Conservation (phyloP, 2,797 vertebrate genomes). For the Macrochelys suwanniensis region DNA sequence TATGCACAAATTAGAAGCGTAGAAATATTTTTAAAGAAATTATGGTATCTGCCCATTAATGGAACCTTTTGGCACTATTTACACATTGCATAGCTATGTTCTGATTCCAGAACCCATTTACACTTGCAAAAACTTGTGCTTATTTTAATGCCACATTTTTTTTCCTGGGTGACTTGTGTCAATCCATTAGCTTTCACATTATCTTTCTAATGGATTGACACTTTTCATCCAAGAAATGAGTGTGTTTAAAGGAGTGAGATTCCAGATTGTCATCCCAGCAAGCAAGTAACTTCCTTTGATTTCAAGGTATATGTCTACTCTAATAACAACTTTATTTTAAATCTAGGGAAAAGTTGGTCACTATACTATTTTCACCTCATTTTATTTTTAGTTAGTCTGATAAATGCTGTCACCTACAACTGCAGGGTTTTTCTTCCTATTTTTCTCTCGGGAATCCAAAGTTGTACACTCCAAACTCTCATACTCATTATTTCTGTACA, state of each 20-base stretch:
- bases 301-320: background rate
- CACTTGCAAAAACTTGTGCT: background rate
- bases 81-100: background rate
- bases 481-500: background rate
- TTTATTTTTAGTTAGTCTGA: background rate
- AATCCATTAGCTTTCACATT: background rate
- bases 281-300: background rate
- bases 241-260: background rate
- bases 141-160: background rate
- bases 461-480: background rate
- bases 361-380: background rate
- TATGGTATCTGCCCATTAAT: background rate
- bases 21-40: background rate
- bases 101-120: background rate
- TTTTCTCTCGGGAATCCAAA: background rate
- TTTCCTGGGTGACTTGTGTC: background rate
- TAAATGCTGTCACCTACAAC: background rate
- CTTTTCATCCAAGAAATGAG: background rate
- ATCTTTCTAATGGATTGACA: constrained; percentile 2
- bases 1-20: background rate
- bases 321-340: background rate
- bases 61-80: background rate
- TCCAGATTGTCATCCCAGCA: background rate
- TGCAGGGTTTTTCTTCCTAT: background rate
- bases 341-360: background rate